Evolutionary conservation across 2,797 vertebrate species (phyloP).

Genomic region (Phyllotis vaccarum): DNA sequence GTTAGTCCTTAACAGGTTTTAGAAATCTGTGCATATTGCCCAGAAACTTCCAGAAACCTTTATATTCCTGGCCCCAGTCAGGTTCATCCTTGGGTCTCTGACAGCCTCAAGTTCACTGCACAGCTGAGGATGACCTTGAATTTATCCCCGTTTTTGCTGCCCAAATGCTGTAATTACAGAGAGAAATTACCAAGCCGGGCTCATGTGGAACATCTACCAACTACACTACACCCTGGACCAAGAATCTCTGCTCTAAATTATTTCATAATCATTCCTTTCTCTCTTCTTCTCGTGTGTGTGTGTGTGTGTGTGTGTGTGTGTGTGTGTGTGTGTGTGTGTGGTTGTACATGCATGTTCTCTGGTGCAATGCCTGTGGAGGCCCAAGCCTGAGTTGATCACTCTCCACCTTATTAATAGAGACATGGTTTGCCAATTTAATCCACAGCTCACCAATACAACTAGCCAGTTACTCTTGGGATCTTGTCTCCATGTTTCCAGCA

Average conservation of each 20-base stretch:
- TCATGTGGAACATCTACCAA: background rate
- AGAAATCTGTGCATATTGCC: background rate
- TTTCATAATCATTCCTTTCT: slow-evolving; percentile 35
- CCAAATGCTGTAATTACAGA: background rate
- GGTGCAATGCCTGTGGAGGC: too few species aligned
- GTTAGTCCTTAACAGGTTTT: background rate
- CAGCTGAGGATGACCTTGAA: background rate
- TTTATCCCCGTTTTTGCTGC: too few species aligned
- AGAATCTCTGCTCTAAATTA: background rate
- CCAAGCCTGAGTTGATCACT: background rate
- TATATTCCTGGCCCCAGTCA: background rate
- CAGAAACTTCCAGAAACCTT: slow-evolving; percentile 20
- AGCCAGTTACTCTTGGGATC: background rate
- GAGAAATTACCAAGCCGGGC: background rate
- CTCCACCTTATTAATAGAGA: background rate
- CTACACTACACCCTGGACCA: background rate
- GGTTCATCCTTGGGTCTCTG: background rate
- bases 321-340: background rate
- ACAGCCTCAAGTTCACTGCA: background rate
- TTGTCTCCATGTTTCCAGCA: background rate
- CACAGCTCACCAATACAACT: background rate
- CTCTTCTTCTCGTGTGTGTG: background rate
- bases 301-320: background rate
- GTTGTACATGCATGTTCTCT: background rate
- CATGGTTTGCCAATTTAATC: background rate